phyloP scores from a whole-genome alignment of 1,140 invertebrate species.

The Cherax destructor region DNA sequence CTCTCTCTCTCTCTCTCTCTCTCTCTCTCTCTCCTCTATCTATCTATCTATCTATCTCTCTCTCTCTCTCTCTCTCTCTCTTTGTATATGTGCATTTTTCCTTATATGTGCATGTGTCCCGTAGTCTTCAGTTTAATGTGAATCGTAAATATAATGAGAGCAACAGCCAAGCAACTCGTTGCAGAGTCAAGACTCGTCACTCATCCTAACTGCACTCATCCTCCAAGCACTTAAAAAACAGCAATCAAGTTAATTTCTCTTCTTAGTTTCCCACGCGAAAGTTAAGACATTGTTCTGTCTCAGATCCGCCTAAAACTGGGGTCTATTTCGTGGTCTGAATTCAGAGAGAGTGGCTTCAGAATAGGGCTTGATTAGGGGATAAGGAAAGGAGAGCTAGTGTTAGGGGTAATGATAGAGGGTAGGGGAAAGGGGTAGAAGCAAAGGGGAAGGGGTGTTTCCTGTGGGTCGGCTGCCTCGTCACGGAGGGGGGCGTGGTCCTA shows the following conservation, averaged over 20 bases:
- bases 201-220: constrained; percentile 35
- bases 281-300: background rate
- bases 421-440: background rate
- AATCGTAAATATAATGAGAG: constrained; percentile 31
- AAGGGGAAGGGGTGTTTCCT: constrained; percentile 45
- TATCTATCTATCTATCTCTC: constrained; percentile 19
- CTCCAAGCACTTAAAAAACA: constrained; percentile 56
- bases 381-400: background rate
- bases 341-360: no score
- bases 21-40: constrained; percentile 13
- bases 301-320: background rate
- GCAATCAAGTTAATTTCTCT: constrained; percentile 52
- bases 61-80: background rate
- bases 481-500: constrained; percentile 63
- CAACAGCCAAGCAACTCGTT: constrained; percentile 13
- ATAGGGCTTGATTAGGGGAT: background rate
- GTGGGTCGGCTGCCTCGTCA: constrained; percentile 52
- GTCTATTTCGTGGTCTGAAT: background rate
- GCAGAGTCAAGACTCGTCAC: constrained; percentile 16
- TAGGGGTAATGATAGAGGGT: background rate
- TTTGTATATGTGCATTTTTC: no score
- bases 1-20: background rate
- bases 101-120: no score
- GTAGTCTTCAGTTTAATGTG: constrained; percentile 28
- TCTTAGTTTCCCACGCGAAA: constrained; percentile 23